Percentiles rank a stretch among this genome's conserved stretches.
phyloP scores from a whole-genome alignment of 2,888 invertebrate genomes.

The Dolomedes plantarius region DNA sequence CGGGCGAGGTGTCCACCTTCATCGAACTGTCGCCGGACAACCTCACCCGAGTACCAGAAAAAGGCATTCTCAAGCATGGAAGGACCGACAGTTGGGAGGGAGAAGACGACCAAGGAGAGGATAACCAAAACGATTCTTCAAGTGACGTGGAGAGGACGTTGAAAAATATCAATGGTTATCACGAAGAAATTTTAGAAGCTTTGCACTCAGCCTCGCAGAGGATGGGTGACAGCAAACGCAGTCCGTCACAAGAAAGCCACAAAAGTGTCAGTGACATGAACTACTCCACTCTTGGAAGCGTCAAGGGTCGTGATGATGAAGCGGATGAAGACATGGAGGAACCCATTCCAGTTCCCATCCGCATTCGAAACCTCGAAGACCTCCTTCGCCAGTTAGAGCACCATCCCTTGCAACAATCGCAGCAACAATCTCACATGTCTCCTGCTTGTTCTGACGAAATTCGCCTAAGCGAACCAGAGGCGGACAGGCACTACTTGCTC shows the following conservation, averaged over 20 bases:
- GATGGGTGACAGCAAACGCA: slow-evolving; percentile 78
- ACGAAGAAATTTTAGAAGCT: slow-evolving; percentile 92
- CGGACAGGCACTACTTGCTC: slow-evolving; percentile 84
- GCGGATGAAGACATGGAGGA: slow-evolving; percentile 82
- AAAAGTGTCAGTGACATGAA: slow-evolving; percentile 80
- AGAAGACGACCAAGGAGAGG: slow-evolving; percentile 78
- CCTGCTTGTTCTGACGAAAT: slow-evolving; percentile 95
- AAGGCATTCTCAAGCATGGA: slow-evolving; percentile 88
- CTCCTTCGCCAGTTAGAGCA: slow-evolving; percentile 82
- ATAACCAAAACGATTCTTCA: slow-evolving; percentile 75
- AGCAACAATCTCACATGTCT: slow-evolving; percentile 80
- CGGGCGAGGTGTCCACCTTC: slow-evolving; percentile 79
- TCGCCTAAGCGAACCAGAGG: slow-evolving; percentile 89
- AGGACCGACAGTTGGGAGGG: slow-evolving; percentile 82
- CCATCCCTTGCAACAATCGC: slow-evolving; percentile 48
- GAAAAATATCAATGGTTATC: slow-evolving; percentile 92
- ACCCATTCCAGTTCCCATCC: slow-evolving; percentile 85
- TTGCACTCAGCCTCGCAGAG: slow-evolving; percentile 79
- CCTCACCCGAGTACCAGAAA: slow-evolving; percentile 87
- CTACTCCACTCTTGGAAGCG: slow-evolving; percentile 72
- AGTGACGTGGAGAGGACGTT: slow-evolving; percentile 84
- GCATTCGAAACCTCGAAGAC: slow-evolving; percentile 93
- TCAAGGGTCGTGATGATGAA: slow-evolving; percentile 64
- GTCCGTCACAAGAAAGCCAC: slow-evolving; percentile 83
- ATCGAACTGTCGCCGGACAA: slow-evolving; percentile 87